Evolutionary conservation across 1,140 invertebrate genomes (phyloP), one percentile per base, ranked within the genome.

Genomic region (Cotesia typhae): DNA sequence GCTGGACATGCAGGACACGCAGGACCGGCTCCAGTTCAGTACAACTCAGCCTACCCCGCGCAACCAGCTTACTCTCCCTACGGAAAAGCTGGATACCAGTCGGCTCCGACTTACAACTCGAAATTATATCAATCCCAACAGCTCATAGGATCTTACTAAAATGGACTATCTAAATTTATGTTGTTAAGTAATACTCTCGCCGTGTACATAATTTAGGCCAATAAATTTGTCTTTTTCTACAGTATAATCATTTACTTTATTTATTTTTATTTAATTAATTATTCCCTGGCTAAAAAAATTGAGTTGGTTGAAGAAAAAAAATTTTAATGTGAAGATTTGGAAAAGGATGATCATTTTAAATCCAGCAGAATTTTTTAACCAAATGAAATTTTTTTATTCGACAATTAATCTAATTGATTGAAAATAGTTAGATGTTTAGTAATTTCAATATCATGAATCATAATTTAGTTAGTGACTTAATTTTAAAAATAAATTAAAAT

Each of bases 191-290:
- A 17, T 36, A 59, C 61, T 59, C 60, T 28, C n/a, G 36, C 53
- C 52, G 74, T 87, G 84, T 87, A 86, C 75, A 86, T 87, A 86
- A 77, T 83, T 79, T 87, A 85, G 84, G 79, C 78, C 78, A 87
- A 87, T 87, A 87, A 86, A 86, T 85, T 85, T 28, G 14, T 35
- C 85, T 81, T 83, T 71, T 75, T 75, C 67, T 38, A 65, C 69
- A 47, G 67, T 60, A 36, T 60, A 38, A 37, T n/a, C 52, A 9
- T 59, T 55, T 71, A 64, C 80, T 55, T n/a, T 61, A 9, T 59
- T 55, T 71, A 60, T 80, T 72, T 47, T 55, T 38, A 74, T 75
- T 63, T 75, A 78, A 76, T 75, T 60, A 76, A 35, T 65, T 38
- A 64, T 5, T 47, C 6, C 7, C 5, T 3, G 3, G 1, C 28